Evolutionary conservation across 2,888 invertebrate species (phyloP).

Genomic region (Phrixothrix hirtus): DNA sequence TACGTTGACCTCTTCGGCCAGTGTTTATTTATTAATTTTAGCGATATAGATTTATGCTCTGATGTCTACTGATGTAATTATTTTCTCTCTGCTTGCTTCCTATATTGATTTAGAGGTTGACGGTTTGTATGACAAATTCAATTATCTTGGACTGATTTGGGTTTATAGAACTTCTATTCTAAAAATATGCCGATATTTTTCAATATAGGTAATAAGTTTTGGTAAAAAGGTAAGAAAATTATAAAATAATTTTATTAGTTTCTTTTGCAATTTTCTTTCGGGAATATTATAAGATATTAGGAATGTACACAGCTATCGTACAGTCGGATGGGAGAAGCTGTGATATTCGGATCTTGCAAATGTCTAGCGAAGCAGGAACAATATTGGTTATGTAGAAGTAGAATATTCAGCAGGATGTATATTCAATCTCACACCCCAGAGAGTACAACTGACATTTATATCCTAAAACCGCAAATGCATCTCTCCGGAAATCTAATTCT

Average conservation of each 20-base stretch:
- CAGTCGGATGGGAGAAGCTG: no score
- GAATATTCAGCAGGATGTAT: conserved; percentile 26
- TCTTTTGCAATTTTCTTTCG: neutral
- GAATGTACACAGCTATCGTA: neutral
- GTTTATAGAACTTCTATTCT: neutral
- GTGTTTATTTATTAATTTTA: conserved; percentile 19
- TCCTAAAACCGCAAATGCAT: conserved; percentile 22
- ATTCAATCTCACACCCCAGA: conserved; percentile 13
- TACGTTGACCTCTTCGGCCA: conserved; percentile 8
- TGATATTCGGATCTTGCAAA: conserved; percentile 5
- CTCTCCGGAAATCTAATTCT: conserved; percentile 22
- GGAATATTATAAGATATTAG: neutral
- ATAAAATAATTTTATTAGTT: no score
- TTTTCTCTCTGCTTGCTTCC: conserved; percentile 11
- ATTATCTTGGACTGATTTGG: neutral
- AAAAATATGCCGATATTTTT: no score
- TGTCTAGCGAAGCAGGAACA: conserved; percentile 24
- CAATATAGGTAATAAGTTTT: no score
- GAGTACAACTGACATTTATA: conserved; percentile 22
- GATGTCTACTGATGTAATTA: conserved; percentile 21
- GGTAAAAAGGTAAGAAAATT: no score
- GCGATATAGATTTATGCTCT: conserved; percentile 9
- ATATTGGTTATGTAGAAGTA: conserved; percentile 26
- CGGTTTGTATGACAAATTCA: conserved; percentile 12
- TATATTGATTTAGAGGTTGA: conserved; percentile 14